These are phyloP conservation scores for Euclidia mi DNA, from an alignment of 2,888 invertebrate species.

Conservation along the genomic window DNA sequence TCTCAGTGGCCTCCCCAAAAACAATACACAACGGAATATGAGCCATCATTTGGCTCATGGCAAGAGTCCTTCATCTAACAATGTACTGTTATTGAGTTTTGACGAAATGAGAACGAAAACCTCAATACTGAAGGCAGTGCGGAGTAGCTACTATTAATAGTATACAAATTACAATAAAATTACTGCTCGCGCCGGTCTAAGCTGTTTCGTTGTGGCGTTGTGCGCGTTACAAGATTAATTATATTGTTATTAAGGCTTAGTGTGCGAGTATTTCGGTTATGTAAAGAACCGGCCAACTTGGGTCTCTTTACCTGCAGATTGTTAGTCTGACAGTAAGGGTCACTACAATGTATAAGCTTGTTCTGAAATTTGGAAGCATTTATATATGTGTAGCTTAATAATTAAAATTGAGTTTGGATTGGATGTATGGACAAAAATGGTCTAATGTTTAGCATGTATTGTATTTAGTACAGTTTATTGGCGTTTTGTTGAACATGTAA, in stretches of 20 bases:
- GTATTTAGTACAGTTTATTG: too few relatives aligned
- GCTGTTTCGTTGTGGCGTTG: slow-evolving; percentile 26
- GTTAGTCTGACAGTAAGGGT: too few relatives aligned
- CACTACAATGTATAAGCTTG: too few relatives aligned
- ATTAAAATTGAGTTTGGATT: too few relatives aligned
- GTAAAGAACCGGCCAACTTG: too few relatives aligned
- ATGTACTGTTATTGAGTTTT: slow-evolving; percentile 47
- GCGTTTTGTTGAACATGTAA: too few relatives aligned
- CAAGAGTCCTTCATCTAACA: slow-evolving; percentile 44
- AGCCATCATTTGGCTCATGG: slow-evolving; percentile 42
- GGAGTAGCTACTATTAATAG: slow-evolving; percentile 34
- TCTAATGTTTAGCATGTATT: too few relatives aligned
- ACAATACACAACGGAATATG: slow-evolving; percentile 39
- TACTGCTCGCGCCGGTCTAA: slow-evolving; percentile 19
- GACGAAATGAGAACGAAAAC: slow-evolving; percentile 49
- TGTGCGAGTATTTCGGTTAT: background rate
- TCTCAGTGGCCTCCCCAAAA: slow-evolving; percentile 28
- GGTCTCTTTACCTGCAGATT: too few relatives aligned
- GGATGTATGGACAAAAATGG: too few relatives aligned
- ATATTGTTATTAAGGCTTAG: slow-evolving; percentile 26
- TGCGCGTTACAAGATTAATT: slow-evolving; percentile 37
- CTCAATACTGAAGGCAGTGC: slow-evolving; percentile 36
- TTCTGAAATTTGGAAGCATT: too few relatives aligned
- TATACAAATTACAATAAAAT: slow-evolving; percentile 41
- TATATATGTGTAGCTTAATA: too few relatives aligned